A percentile compares a stretch with the other conserved stretches of the same genome.
phyloP scores from a whole-genome alignment of 2,888 invertebrate species.

The Calameuta pallipes region DNA sequence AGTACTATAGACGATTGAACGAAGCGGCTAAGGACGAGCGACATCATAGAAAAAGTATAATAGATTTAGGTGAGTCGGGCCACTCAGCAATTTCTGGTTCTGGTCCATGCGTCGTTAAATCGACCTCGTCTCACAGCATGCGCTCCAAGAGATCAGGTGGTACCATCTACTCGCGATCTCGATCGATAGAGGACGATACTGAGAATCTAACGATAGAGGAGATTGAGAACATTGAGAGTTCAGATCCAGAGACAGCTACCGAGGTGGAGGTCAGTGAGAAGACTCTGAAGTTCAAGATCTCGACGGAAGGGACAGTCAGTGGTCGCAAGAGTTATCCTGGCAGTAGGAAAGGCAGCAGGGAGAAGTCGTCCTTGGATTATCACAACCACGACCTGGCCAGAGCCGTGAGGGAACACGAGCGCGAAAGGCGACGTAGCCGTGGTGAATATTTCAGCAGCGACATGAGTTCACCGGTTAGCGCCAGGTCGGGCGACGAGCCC shows the following conservation, averaged over 20 bases:
- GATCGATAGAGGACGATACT: constrained; percentile 61
- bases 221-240: constrained; percentile 69
- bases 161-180: constrained; percentile 57
- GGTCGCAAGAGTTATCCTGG: constrained; percentile 75
- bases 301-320: constrained; percentile 73
- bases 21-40: constrained; percentile 73
- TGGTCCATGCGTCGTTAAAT: constrained; percentile 50
- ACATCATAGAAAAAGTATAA: constrained; percentile 71
- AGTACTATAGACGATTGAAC: constrained; percentile 73
- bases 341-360: constrained; percentile 77
- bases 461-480: constrained; percentile 58
- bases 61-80: constrained; percentile 54
- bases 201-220: constrained; percentile 65
- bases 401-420: constrained; percentile 67
- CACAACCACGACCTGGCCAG: constrained; percentile 66
- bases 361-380: constrained; percentile 67
- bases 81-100: constrained; percentile 31
- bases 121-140: constrained; percentile 63
- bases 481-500: constrained; percentile 54
- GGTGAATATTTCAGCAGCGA: constrained; percentile 54
- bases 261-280: constrained; percentile 82
- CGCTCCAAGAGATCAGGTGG: constrained; percentile 66
- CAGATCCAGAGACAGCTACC: constrained; percentile 76
- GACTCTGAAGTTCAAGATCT: constrained; percentile 80
- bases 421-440: constrained; percentile 52